Evolutionary conservation across 1,140 invertebrate genomes (phyloP), one percentile per base, ranked within the genome.

Genomic region (Apolygus lucorum): DNA sequence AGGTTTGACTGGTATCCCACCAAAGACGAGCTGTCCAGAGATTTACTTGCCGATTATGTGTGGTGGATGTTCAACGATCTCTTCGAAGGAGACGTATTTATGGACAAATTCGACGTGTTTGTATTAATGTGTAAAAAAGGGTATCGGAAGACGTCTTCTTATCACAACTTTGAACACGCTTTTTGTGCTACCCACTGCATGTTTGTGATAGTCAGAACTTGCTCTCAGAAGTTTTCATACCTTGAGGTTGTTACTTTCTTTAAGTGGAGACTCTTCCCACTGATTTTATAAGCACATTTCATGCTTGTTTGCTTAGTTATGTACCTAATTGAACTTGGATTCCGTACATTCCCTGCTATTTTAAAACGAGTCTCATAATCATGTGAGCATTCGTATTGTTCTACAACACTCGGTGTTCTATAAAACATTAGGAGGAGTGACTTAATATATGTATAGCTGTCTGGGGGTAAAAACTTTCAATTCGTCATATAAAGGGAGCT

Each of bases 101-200:
- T 66, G 64, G 64, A 66, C n/a, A 66, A 66, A 17, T 66, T 77
- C 28, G 74, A 74, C 22, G 70, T 76, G 67, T 84, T 84, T 72
- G 76, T 81, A 2, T 72, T 84, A 1, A 80, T 82, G 4, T 77
- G 82, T 0, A 76, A 81, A 26, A 77, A 79, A 63, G 79, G 79
- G 29, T 85, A 85, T 73, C 66, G 76, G 72, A 73, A 75, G 54
- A 84, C 82, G 71, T 81, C 83, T 0, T 59, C 22, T 11, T 85
- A 85, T 72, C 84, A 85, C 72, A 85, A 85, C 74, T 82, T 82
- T 1, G 80, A 83, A 28, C 84, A 85, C 72, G 84, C 82, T 2
- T 84, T 85, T 73, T 81, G 78, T 62, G 83, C 84, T 62, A 79
- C 79, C 0, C 84, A 85, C 75, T 83, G 81, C 28, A 82, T 85